Evolutionary conservation across 2,888 invertebrate genomes (phyloP).

Genomic region (Apamea crenata): DNA sequence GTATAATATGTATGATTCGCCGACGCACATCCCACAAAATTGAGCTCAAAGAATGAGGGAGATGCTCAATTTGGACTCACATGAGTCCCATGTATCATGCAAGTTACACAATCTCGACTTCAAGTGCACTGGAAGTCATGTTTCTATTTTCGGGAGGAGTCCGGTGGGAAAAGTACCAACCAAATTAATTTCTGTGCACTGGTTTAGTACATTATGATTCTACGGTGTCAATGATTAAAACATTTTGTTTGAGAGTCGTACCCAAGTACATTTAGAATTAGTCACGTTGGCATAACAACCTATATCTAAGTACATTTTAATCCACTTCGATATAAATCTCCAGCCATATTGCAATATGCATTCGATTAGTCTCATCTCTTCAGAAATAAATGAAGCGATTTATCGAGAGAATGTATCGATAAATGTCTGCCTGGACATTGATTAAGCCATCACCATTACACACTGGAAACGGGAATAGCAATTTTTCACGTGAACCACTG

Average conservation of each 20-base stretch:
- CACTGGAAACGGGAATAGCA: conserved; percentile 35
- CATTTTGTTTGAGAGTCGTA: not conserved
- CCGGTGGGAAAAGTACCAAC: not conserved
- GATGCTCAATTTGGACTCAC: conserved; percentile 34
- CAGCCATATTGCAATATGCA: conserved; percentile 10
- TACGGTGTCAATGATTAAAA: not conserved
- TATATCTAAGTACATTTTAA: not conserved
- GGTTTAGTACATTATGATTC: not conserved
- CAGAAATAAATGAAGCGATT: conserved; percentile 49
- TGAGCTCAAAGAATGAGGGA: conserved; percentile 28
- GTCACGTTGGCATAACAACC: not conserved
- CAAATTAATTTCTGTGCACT: conserved; percentile 1
- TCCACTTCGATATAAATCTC: conserved; percentile 13
- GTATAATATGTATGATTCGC: conserved; percentile 45
- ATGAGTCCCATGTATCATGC: conserved; percentile 32
- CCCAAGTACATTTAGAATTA: not conserved
- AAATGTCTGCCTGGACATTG: conserved; percentile 50
- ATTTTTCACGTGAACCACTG: conserved; percentile 46
- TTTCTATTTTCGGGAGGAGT: conserved; percentile 28
- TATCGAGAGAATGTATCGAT: conserved; percentile 53
- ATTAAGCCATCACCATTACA: conserved; percentile 58
- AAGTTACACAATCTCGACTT: conserved; percentile 22
- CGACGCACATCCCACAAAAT: conserved; percentile 22
- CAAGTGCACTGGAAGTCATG: conserved; percentile 15
- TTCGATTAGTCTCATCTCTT: conserved; percentile 28